phyloP scores from a whole-genome alignment of 2,888 invertebrate genomes.

The Matsumyia berberina region DNA sequence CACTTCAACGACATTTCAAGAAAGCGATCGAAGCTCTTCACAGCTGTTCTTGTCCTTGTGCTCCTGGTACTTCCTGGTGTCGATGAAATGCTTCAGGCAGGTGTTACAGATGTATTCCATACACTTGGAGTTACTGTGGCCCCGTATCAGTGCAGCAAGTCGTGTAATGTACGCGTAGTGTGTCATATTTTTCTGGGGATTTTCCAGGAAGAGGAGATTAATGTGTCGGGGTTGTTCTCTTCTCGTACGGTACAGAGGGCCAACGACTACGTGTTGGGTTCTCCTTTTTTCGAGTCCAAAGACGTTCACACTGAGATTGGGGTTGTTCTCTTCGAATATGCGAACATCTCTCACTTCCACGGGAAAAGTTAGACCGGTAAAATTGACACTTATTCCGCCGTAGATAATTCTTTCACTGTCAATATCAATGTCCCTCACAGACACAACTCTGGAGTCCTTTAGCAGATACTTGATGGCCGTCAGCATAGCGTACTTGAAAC shows the following conservation, averaged over 20 bases:
- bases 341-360: neutral
- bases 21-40: neutral
- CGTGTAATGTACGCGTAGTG: constrained; percentile 19
- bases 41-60: neutral
- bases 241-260: constrained; percentile 1
- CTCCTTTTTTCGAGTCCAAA: constrained; percentile 4
- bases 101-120: constrained; percentile 8
- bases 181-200: neutral
- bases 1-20: neutral
- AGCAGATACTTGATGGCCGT: neutral
- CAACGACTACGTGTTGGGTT: neutral
- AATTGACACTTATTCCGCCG: neutral
- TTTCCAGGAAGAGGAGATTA: constrained; percentile 10
- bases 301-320: neutral
- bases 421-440: neutral
- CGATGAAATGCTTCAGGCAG: neutral
- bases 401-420: neutral
- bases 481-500: constrained; percentile 18
- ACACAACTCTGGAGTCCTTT: neutral
- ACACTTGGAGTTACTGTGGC: neutral
- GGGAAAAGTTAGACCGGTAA: neutral
- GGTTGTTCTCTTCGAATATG: constrained; percentile 25
- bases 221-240: neutral
- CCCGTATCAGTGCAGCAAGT: neutral
- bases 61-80: neutral